Base-by-base conservation (phyloP, 92 coral and sea anemone species). In the Palythoa heliodiscus region DNA sequence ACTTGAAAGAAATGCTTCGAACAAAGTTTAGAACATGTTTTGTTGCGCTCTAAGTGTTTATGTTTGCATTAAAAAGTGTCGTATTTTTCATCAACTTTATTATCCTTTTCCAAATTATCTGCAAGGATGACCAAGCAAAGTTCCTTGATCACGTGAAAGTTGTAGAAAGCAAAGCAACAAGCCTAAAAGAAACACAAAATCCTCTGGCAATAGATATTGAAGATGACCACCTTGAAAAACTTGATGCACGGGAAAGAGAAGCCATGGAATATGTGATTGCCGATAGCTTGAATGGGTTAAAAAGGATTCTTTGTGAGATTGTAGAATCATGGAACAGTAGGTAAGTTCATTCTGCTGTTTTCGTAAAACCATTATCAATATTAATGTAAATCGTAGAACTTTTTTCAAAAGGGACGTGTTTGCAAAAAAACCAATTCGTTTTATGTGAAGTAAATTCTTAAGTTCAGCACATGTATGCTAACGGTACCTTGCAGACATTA, bases 201-300 rank as follows among this genome's bases (percentile, higher is more conserved):
- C 93, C 94, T 0, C 66, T 64, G 75, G 95, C 76, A 15, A 83
- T 54, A 52, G 82, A 83, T 23, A 86, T 74, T 60, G 87, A 67
- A 75, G 77, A 83, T 19, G 66, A 58, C 55, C 71, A 67, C 0
- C 57, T 79, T 67, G 80, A 79, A 24, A 66, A 86, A 23, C 77
- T 94, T 47, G 93, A 89, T 40, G 89, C 94, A 0, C 95, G 88
- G 13, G 99, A 96, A 71, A 86, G 93, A 39, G 87, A 86, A 37
- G 94, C 98, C 1, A 86, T 96, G 77, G 99, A 95, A 40, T 96
- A 94, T 71, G 99, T 94, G 87, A 96, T 96, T 47, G 92, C 98
- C 19, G 98, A 92, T 87, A 93, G 99, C 78, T 78, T 96, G 71
- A 96, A 93, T 37, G 91, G 95, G 73, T 88, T 96, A 63, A 96